Evolutionary conservation across 2,888 invertebrate genomes (phyloP), one percentile per base, ranked within the genome.

Genomic region (Macrosoma leucophasiata): DNA sequence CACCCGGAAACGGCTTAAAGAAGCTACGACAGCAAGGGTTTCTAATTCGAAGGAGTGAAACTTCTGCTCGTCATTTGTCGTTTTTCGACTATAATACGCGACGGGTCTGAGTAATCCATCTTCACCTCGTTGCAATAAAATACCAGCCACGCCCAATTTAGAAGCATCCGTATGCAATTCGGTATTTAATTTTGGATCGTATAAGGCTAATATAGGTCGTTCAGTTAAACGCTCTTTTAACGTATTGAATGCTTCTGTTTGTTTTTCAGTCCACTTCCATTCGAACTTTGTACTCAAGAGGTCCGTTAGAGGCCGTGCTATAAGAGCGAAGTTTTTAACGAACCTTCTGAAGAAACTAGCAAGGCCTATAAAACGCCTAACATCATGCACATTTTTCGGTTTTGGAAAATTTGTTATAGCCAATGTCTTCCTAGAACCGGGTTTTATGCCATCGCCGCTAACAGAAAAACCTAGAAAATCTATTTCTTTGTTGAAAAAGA

Each of bases 281-380:
- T 9, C 9, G 13, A 23, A 21, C 6, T 36, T 29, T 9, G 26
- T 4, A n/a, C 27, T 33, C 1, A 32, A 27, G 0, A 43, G 14
- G 3, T 27, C 19, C 1, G 43, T 43, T 8, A 43, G 8, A 1
- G 39, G 43, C 1, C 27, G 20, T 2, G 29, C 37, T 13, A 33
- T 20, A 1, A 15, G 12, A 1, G 54, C 42, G 34, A 46, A 57
- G 23, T 43, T 31, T 10, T 29, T 15, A 5, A 58, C 31, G 26
- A 56, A 58, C 27, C 49, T 46, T 33, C 18, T 8, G 15, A 41
- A 43, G 11, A 34, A 47, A 7, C 42, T 35, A 1, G 39, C 27
- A 1, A 47, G 20, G 1, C 60, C 58, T 1, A 62, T 11, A 41
- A 68, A 64, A 23, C 56, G 54, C 10, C 59, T 36, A 1, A 59